Evolutionary conservation across 2,888 invertebrate genomes (phyloP).

Genomic region (Agonopterix arenella): DNA sequence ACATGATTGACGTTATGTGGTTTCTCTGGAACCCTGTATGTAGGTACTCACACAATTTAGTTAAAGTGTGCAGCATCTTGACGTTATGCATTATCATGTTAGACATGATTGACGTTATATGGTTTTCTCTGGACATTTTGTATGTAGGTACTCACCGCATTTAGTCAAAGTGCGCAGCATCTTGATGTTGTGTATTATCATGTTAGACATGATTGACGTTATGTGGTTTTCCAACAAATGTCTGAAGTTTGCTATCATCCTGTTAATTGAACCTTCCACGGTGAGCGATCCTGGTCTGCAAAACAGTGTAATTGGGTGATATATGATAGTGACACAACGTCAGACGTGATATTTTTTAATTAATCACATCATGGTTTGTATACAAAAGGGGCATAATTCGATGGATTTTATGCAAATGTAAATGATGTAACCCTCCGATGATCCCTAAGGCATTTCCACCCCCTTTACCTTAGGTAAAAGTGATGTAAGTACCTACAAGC

Average conservation of each 20-base stretch:
- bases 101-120: slow-evolving; percentile 44
- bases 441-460: too few relatives aligned
- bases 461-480: too few relatives aligned
- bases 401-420: not conserved
- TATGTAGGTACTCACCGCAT: slow-evolving; percentile 34
- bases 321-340: too few relatives aligned
- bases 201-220: slow-evolving; percentile 40
- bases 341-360: too few relatives aligned
- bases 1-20: slow-evolving; percentile 45
- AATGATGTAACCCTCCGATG: too few relatives aligned
- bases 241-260: slow-evolving; percentile 45
- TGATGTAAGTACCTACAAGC: too few relatives aligned
- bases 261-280: slow-evolving; percentile 48
- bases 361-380: not conserved
- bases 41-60: slow-evolving; percentile 34
- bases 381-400: not conserved
- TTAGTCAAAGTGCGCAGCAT: slow-evolving; percentile 32
- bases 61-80: slow-evolving; percentile 29
- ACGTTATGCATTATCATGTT: slow-evolving; percentile 36
- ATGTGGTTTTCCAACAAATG: slow-evolving; percentile 48
- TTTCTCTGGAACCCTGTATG: slow-evolving; percentile 20
- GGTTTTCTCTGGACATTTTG: slow-evolving; percentile 23
- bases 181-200: slow-evolving; percentile 32
- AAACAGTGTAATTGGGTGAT: slow-evolving; percentile 5
- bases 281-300: slow-evolving; percentile 45